Evolutionary conservation across 2,888 invertebrate species (phyloP).

Genomic region (Perizoma affinitatum): DNA sequence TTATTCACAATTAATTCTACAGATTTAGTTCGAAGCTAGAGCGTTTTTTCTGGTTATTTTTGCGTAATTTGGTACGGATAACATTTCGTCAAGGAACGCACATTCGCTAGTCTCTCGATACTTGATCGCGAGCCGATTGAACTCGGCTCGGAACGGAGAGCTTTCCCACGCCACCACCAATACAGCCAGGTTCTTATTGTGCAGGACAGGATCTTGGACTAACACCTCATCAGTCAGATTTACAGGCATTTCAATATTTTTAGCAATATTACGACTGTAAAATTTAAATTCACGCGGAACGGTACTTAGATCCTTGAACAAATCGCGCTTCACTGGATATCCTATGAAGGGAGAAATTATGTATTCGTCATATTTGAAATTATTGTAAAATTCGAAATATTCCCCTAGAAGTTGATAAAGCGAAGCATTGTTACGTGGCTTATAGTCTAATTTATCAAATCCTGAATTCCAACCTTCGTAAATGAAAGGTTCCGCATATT

Average conservation of each 20-base stretch:
- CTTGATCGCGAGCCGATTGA: neutral
- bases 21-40: neutral
- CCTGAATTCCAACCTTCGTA: conserved; percentile 19
- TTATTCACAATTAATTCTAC: neutral
- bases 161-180: neutral
- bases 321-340: conserved; percentile 5
- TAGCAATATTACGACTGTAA: conserved; percentile 8
- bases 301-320: conserved; percentile 6
- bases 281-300: conserved; percentile 5
- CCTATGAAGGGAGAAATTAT: conserved; percentile 16
- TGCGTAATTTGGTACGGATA: conserved; percentile 3
- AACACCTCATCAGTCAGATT: conserved; percentile 4
- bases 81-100: conserved; percentile 11
- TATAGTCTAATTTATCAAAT: conserved; percentile 19
- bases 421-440: conserved; percentile 8
- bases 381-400: conserved; percentile 43
- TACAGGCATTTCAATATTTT: neutral
- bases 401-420: conserved; percentile 32
- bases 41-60: neutral
- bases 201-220: conserved; percentile 12
- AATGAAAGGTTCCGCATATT: conserved; percentile 1
- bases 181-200: conserved; percentile 12
- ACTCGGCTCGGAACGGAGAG: conserved; percentile 4
- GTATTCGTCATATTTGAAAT: conserved; percentile 19
- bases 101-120: neutral